Conservation (phyloP, 2,113 vertebrate genomes). For the Atrichornis clamosus region DNA sequence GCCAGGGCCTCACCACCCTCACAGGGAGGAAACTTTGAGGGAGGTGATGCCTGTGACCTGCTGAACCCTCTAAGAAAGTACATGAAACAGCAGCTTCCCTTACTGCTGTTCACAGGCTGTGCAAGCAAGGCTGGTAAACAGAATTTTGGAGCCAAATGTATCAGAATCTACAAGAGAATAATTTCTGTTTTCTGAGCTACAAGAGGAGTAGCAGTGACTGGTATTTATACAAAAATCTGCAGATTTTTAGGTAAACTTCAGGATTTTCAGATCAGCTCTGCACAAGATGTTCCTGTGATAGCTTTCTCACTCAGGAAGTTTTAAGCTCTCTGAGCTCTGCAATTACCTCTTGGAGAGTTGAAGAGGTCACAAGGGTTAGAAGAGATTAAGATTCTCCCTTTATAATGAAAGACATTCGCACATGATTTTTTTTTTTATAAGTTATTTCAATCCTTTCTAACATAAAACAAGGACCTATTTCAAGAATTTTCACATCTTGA, state of each 20-base stretch:
- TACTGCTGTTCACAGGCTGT: rapidly evolving
- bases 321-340: not conserved
- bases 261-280: not conserved
- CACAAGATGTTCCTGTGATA: not conserved
- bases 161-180: not conserved
- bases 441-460: not conserved
- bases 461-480: not conserved
- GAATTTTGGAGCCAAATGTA: not conserved
- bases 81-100: not conserved
- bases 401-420: not conserved
- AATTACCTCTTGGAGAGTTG: not conserved
- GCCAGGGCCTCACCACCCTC: rapidly evolving
- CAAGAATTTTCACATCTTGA: not conserved
- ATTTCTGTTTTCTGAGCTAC: not conserved
- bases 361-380: not conserved
- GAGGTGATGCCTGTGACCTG: not conserved
- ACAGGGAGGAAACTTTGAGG: not conserved
- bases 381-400: not conserved
- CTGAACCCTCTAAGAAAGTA: not conserved
- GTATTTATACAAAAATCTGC: not conserved
- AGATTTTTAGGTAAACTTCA: not conserved
- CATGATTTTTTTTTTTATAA: not conserved
- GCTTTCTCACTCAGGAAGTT: not conserved
- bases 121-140: not conserved
- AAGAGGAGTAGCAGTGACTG: not conserved